Base-by-base conservation (phyloP, 2,797 vertebrate species). In the Molossus alvarezi region DNA sequence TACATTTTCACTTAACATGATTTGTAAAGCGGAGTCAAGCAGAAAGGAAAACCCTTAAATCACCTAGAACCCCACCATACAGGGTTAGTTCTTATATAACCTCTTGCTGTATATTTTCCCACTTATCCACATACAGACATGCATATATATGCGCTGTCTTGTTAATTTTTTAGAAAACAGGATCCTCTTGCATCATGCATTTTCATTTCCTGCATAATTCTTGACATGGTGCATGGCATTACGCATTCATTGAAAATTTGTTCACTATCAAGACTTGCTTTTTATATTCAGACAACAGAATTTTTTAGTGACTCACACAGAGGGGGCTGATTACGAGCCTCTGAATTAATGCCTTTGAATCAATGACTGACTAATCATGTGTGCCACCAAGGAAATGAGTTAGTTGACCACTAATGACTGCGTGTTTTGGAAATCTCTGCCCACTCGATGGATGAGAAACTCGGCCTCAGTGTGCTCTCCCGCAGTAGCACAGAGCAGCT, bases 321-420 rank as follows among this genome's bases (percentile, higher is more conserved):
- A 94, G 93, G 89, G 60, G 72, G 58, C 65, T 84, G 92, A 65
- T 90, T 45, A 37, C 23, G n/a, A 21, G 82, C 72, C 77, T 96
- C 80, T 85, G 82, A 96, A 95, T 95, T 86, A 82, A 90, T 96
- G 94, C 85, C 76, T 93, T 72, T 88, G 90, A 92, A 94, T 95
- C 90, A n/a, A 51, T 97, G 85, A 84, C 95, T 95, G 95, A 96
- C 79, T 91, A 92, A 95, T 95, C 60, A 0, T 55, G 82, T 83
- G 29, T 72, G 91, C 95, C 76, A 57, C 71, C 27, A 81, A 95
- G 87, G 94, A 97, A 95, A 57, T 83, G 95, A 96, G 82, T 71
- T 92, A 64, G 67, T 45, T 48, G 76, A 88, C 64, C 69, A 12
- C 93, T 94, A 90, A 80, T 95, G 71, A 75, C 89, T 95, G 81